Evolutionary conservation across 2,888 invertebrate genomes (phyloP).

Genomic region (Julus scandinavius): DNA sequence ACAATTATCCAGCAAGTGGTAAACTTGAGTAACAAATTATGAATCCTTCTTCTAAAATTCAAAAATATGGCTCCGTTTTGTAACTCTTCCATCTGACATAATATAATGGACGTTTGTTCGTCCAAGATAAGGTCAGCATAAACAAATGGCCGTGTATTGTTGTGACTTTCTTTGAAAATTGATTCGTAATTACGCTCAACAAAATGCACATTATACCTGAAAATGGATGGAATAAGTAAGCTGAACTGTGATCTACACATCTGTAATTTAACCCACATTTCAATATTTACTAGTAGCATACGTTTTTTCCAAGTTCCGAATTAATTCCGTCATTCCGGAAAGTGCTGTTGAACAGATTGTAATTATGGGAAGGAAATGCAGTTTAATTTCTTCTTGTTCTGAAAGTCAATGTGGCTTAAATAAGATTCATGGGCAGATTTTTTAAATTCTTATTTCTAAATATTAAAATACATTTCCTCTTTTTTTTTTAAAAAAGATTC

Average conservation of each 20-base stretch:
- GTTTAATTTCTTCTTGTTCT: background rate
- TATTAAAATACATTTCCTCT: no score
- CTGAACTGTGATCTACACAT: background rate
- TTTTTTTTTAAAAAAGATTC: no score
- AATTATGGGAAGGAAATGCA: background rate
- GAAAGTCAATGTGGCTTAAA: background rate
- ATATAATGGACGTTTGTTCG: slow-evolving; percentile 12
- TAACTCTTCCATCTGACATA: background rate
- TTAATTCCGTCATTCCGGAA: slow-evolving; percentile 6
- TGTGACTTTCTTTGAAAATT: background rate
- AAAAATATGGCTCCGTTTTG: background rate
- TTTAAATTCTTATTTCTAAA: background rate
- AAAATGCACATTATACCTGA: slow-evolving; percentile 46
- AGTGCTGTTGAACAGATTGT: background rate
- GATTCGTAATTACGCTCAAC: slow-evolving; percentile 41
- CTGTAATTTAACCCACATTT: background rate
- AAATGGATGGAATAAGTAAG: background rate
- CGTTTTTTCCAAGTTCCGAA: background rate
- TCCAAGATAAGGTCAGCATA: slow-evolving; percentile 50
- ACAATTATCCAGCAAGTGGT: slow-evolving; percentile 37
- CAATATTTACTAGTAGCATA: background rate
- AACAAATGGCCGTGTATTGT: background rate
- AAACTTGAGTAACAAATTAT: slow-evolving; percentile 31
- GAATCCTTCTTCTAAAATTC: slow-evolving; percentile 8
- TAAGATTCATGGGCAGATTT: background rate